Evolutionary conservation across 2,888 invertebrate species (phyloP).

Genomic region (Notodonta dromedarius): DNA sequence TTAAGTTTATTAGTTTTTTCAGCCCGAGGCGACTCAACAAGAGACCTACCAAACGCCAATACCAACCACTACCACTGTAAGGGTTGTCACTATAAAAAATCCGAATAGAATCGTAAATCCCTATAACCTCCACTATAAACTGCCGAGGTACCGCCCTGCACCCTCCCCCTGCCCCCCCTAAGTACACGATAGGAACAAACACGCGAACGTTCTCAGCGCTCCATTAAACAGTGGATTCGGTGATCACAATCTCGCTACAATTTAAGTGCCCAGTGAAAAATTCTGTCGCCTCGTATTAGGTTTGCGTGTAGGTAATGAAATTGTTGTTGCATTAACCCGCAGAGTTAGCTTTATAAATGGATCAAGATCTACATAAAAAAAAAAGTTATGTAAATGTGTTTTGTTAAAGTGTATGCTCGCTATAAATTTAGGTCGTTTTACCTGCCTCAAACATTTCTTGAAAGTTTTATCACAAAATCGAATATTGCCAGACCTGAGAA

Average conservation of each 20-base stretch:
- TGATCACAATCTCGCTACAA: conserved; percentile 45
- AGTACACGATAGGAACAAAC: conserved; percentile 32
- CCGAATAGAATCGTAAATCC: conserved; percentile 48
- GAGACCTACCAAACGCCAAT: conserved; percentile 26
- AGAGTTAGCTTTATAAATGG: too few species aligned
- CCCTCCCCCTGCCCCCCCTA: conserved; percentile 34
- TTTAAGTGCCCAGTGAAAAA: conserved; percentile 28
- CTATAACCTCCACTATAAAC: conserved; percentile 36
- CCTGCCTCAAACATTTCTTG: too few species aligned
- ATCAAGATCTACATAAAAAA: too few species aligned
- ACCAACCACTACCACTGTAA: conserved; percentile 20
- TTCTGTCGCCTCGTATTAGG: conserved; percentile 15
- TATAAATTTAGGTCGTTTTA: too few species aligned
- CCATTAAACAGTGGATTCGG: conserved; percentile 43
- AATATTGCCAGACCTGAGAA: too few species aligned
- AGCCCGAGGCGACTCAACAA: too few species aligned
- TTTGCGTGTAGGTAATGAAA: not conserved
- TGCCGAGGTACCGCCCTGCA: conserved; percentile 26
- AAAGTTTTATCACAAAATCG: too few species aligned
- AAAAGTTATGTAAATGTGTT: too few species aligned
- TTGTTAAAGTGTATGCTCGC: too few species aligned
- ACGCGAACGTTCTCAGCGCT: conserved; percentile 28
- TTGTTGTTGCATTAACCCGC: not conserved
- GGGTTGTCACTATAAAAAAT: conserved; percentile 37
- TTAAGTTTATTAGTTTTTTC: too few species aligned